Conservation (phyloP, 2,113 vertebrate genomes). For the Tetraodon nigroviridis region DNA sequence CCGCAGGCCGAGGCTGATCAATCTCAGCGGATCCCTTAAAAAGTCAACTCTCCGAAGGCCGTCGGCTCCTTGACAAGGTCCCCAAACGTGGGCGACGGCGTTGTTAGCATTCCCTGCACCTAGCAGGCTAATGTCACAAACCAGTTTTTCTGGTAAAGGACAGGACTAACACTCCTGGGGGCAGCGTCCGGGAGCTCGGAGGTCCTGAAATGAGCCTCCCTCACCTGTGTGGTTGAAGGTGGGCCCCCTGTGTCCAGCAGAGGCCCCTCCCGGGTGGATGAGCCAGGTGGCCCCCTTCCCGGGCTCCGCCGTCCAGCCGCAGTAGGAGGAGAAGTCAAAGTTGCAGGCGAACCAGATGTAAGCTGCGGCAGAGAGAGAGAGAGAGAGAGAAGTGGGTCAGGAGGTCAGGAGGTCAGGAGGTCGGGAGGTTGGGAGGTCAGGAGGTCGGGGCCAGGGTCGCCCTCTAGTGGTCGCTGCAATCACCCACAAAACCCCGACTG, state of each 20-base stretch:
- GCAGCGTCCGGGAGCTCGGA: not conserved
- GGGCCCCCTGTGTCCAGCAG: slow-evolving; percentile 74
- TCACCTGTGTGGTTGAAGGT: slow-evolving; percentile 88
- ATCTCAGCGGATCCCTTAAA: slow-evolving; percentile 3
- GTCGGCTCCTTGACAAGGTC: not conserved
- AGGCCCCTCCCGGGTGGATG: slow-evolving; percentile 63
- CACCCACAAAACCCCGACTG: no score
- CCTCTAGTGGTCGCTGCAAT: not conserved
- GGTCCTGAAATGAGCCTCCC: not conserved
- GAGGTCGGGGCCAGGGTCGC: not conserved
- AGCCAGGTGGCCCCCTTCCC: slow-evolving; percentile 83
- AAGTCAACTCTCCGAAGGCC: slow-evolving; percentile 8
- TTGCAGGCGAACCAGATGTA: slow-evolving; percentile 87
- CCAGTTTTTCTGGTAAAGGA: no score
- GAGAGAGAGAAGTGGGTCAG: not conserved
- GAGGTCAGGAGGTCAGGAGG: not conserved
- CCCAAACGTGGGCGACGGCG: no score
- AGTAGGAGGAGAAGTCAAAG: slow-evolving; percentile 89
- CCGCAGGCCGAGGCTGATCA: slow-evolving; percentile 10
- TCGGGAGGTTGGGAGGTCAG: slow-evolving; percentile 1
- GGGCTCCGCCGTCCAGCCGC: slow-evolving; percentile 84
- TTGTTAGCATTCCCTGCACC: no score
- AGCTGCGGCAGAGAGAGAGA: slow-evolving; percentile 31
- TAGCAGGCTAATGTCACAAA: no score
- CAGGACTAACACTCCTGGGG: no score